Base-by-base conservation (phyloP, 2,888 invertebrate genomes). In the Caenorhabditis becei region DNA sequence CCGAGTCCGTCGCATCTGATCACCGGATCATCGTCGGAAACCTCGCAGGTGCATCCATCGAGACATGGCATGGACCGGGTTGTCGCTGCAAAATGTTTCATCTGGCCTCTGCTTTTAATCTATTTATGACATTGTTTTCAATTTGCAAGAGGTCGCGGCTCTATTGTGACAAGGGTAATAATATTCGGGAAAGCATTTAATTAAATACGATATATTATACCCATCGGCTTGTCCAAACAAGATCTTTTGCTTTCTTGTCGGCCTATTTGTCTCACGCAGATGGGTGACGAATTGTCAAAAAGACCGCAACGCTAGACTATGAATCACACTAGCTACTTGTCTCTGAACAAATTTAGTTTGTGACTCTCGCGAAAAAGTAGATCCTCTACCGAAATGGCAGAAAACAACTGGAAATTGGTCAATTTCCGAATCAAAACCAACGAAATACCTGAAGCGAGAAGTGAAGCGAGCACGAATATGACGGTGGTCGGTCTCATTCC, bases 1-100 rank as follows among this genome's bases (percentile, higher is more conserved):
- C 82, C 80, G 32, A 79, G 58, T 24, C 74, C 62, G 28, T 86
- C 85, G 53, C 85, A 86, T 49, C 83, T 74, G 54, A 86, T 86
- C 24, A 83, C 80, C 8, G 82, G 82, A 59, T 80, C 83, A 37
- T 74, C 56, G 14, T 82, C 80, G 2, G 77, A 72, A 26, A 74
- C 53, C 11, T 86, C 85, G 51, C 85, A 86, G 26, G 63, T 56
- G 65, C 85, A 86, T 10, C 78, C 83, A 37, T 86, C 85, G 20
- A 86, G 69, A 54, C 85, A 86, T 18, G 82, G 70, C 16, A 62
- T 65, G 8, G 71, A 28, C 4, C 77, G 83, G 16, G 62, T 32
- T 8, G 35, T n/a, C 8, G 16, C 79, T 80, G 74, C 18, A 71
- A 41, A 37, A 11, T 11, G 20, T 28, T 26, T 26, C 11, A n/a